These are phyloP conservation scores for Coecobrya sp. DNA, from an alignment of 2,888 invertebrate genomes.

Conservation along the genomic window DNA sequence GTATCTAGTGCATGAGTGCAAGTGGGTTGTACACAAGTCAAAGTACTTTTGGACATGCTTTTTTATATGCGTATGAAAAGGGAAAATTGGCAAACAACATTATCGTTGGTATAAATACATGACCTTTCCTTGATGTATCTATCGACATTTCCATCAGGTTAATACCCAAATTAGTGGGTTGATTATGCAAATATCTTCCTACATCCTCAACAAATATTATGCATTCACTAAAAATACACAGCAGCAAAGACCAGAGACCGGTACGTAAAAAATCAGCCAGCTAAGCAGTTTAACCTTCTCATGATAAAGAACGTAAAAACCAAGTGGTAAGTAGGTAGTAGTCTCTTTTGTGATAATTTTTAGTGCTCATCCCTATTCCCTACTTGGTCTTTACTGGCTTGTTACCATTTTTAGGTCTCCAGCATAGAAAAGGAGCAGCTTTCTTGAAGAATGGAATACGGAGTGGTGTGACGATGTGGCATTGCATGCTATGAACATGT, in stretches of 20 bases:
- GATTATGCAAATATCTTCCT: constrained; percentile 38
- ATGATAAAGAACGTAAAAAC: neutral
- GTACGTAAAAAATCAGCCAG: neutral
- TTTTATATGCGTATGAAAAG: neutral
- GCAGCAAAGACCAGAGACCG: neutral
- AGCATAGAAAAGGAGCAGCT: constrained; percentile 6
- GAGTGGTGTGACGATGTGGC: constrained; percentile 14
- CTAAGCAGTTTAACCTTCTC: neutral
- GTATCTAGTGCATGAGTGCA: neutral
- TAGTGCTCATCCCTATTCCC: neutral
- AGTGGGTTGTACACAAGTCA: constrained; percentile 17
- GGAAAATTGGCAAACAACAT: constrained; percentile 33
- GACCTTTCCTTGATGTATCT: constrained; percentile 12
- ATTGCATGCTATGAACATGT: constrained; percentile 35
- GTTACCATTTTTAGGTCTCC: constrained; percentile 42
- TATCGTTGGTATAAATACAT: constrained; percentile 18
- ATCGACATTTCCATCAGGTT: neutral
- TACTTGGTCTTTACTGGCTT: constrained; percentile 34
- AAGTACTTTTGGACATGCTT: constrained; percentile 8
- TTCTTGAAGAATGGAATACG: constrained; percentile 8
- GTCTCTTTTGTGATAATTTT: neutral
- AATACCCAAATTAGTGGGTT: constrained; percentile 28
- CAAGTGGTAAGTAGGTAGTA: neutral
- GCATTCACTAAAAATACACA: neutral
- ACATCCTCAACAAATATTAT: neutral